Evolutionary conservation across 2,888 invertebrate genomes (phyloP).

Genomic region (Heliothis peltigera): DNA sequence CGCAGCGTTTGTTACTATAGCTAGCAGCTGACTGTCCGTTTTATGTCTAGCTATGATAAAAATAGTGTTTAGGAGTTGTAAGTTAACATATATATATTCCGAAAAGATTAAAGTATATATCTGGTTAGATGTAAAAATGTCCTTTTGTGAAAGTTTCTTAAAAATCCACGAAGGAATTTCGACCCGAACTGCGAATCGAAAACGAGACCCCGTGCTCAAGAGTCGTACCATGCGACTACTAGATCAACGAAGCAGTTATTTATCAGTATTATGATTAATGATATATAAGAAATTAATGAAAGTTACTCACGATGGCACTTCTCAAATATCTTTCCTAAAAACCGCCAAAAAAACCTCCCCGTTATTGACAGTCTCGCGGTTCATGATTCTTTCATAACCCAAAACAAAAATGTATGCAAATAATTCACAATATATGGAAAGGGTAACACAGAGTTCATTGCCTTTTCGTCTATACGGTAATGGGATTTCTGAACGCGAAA

Average conservation of each 20-base stretch:
- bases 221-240: too few species aligned
- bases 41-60: constrained; percentile 15
- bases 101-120: too few species aligned
- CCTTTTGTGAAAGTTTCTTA: too few species aligned
- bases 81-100: background rate
- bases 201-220: too few species aligned
- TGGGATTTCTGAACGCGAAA: constrained; percentile 40
- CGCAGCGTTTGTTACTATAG: constrained; percentile 21
- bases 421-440: constrained; percentile 22
- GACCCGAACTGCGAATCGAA: too few species aligned
- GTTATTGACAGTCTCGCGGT: constrained; percentile 1
- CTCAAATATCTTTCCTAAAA: background rate
- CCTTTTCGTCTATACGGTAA: constrained; percentile 30
- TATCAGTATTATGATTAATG: too few species aligned
- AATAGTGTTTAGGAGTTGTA: background rate
- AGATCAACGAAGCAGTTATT: too few species aligned
- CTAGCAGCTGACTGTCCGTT: constrained; percentile 12
- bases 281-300: too few species aligned
- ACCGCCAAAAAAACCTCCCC: background rate
- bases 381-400: background rate
- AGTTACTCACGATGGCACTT: too few species aligned
- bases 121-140: too few species aligned
- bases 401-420: constrained; percentile 28
- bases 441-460: constrained; percentile 28
- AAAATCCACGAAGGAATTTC: too few species aligned